Conservation (phyloP, 2,797 vertebrate genomes). For the Pteropus rufus region DNA sequence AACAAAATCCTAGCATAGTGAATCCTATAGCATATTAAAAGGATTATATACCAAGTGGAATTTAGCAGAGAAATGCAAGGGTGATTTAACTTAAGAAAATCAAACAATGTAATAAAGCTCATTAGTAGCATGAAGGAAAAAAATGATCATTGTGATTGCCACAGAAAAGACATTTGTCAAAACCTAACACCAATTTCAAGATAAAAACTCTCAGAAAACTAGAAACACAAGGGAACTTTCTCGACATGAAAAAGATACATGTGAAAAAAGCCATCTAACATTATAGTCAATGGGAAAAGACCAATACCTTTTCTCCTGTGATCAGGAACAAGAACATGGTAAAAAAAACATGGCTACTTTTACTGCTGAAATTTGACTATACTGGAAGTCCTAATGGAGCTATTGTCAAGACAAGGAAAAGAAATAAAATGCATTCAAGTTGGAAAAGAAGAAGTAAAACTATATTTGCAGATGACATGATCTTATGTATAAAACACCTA, state of each 20-base stretch:
- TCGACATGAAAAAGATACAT: background rate
- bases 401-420: background rate
- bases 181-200: background rate
- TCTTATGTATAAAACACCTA: background rate
- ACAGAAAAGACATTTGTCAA: background rate
- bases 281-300: background rate
- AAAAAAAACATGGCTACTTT: background rate
- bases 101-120: background rate
- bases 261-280: background rate
- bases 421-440: background rate
- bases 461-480: background rate
- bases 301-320: background rate
- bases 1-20: background rate
- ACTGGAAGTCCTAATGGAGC: background rate
- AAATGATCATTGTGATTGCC: background rate
- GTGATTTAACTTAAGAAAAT: background rate
- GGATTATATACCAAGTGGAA: background rate
- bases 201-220: background rate
- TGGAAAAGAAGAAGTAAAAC: background rate
- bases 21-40: background rate
- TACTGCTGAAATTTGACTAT: background rate
- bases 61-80: background rate
- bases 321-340: background rate
- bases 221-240: background rate
- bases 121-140: background rate